These are phyloP conservation scores for Condylura cristata DNA, from an alignment of 2,113 vertebrate species.

Conservation along the genomic window DNA sequence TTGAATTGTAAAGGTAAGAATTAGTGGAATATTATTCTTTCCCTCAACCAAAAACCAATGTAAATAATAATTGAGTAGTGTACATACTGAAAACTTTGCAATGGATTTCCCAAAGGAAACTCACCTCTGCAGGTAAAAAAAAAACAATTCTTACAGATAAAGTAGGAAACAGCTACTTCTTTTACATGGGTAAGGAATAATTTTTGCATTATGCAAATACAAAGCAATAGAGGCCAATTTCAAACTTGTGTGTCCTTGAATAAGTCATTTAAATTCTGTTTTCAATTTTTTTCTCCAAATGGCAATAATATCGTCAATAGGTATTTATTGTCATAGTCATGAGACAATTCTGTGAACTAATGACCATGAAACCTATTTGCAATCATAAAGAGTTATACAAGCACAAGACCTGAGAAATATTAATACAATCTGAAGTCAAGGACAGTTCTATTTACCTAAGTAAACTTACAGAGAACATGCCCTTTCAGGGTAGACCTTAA, in stretches of 20 bases:
- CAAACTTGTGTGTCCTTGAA: slow-evolving; percentile 8
- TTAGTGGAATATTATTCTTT: slow-evolving; percentile 80
- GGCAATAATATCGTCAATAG: not conserved
- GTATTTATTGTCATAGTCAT: not conserved
- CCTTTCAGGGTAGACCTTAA: not conserved
- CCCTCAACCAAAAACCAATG: slow-evolving; percentile 73
- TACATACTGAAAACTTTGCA: slow-evolving; percentile 74
- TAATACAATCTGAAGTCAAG: not conserved
- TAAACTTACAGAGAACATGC: not conserved
- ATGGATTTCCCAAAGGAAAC: slow-evolving; percentile 54
- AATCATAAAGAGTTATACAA: not conserved
- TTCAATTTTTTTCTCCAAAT: not conserved
- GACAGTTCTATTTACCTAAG: not conserved
- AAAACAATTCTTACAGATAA: slow-evolving; percentile 52
- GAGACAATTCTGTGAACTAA: not conserved
- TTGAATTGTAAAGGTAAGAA: slow-evolving; percentile 81
- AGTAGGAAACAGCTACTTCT: slow-evolving; percentile 21
- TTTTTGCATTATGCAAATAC: slow-evolving; percentile 34
- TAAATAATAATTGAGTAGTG: slow-evolving; percentile 75
- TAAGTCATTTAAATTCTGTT: not conserved
- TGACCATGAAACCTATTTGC: not conserved
- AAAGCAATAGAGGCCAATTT: not conserved
- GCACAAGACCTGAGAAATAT: not conserved
- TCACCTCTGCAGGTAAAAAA: slow-evolving; percentile 70
- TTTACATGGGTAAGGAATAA: not conserved